Evolutionary conservation across 2,113 vertebrate genomes (phyloP).

Genomic region (Pachypanchax playfairii): DNA sequence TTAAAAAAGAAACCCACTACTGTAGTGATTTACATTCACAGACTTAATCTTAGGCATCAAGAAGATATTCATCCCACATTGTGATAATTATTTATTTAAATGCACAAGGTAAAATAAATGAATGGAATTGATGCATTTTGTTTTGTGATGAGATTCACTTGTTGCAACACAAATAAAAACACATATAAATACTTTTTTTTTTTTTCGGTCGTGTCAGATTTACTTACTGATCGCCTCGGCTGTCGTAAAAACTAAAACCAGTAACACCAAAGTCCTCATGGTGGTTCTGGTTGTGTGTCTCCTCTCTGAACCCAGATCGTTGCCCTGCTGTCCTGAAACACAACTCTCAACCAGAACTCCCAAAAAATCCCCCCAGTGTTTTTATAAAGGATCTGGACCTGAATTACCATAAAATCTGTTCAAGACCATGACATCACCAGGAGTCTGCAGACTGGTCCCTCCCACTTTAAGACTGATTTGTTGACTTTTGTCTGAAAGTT

Average conservation of each 20-base stretch:
- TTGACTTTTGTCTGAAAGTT: background rate
- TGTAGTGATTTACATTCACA: slow-evolving; percentile 11
- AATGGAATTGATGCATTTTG: background rate
- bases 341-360: slow-evolving; percentile 48
- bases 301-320: slow-evolving; percentile 51
- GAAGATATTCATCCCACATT: too few relatives aligned
- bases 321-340: slow-evolving; percentile 43
- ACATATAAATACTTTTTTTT: background rate
- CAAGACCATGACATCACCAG: slow-evolving; percentile 71
- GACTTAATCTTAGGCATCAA: too few relatives aligned
- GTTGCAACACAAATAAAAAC: background rate
- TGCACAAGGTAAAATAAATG: too few relatives aligned
- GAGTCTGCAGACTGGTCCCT: slow-evolving; percentile 42
- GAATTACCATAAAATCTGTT: slow-evolving; percentile 72
- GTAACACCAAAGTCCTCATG: slow-evolving; percentile 64
- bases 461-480: slow-evolving; percentile 27
- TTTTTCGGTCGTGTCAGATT: slow-evolving; percentile 1
- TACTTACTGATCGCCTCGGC: slow-evolving; percentile 66
- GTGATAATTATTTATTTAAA: background rate
- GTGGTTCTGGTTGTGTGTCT: slow-evolving; percentile 27
- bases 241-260: slow-evolving; percentile 52
- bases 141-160: background rate
- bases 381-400: slow-evolving; percentile 57
- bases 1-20: background rate
- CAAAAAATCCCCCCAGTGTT: slow-evolving; percentile 32